These are phyloP conservation scores for Rhipidura dahli DNA, from an alignment of 2,113 vertebrate species.

Conservation along the genomic window DNA sequence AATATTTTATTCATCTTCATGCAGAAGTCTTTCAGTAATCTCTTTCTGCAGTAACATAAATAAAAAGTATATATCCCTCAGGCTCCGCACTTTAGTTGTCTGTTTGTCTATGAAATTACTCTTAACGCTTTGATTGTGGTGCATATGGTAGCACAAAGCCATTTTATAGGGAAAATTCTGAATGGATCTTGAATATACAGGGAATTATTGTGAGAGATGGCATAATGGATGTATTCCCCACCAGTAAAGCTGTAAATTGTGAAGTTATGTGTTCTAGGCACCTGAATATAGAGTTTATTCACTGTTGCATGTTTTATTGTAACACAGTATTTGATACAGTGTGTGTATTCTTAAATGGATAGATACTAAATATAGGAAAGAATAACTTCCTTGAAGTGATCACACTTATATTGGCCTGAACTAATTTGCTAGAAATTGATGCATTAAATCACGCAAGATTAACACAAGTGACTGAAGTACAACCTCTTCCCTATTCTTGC, in stretches of 20 bases:
- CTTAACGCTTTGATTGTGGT: neutral
- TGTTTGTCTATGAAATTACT: conserved; percentile 49
- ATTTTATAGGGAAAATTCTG: neutral
- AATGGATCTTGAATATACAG: neutral
- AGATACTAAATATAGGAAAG: neutral
- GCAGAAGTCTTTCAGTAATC: conserved; percentile 42
- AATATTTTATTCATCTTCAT: conserved; percentile 41
- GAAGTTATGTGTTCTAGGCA: neutral
- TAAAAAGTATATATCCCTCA: conserved; percentile 47
- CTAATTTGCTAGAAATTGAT: neutral
- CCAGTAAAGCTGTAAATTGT: neutral
- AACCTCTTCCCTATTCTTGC: neutral
- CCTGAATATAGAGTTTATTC: neutral
- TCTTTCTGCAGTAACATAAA: conserved; percentile 50
- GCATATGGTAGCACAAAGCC: neutral
- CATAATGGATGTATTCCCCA: neutral
- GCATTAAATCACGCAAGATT: neutral
- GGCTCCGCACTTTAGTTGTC: conserved; percentile 46
- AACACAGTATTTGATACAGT: neutral
- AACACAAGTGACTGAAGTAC: neutral
- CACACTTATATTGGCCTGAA: neutral
- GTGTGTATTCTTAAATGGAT: neutral
- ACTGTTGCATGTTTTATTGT: conserved; percentile 14
- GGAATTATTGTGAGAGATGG: neutral
- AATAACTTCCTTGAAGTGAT: neutral